Evolutionary conservation across 2,888 invertebrate genomes (phyloP).

Genomic region (Heliconius aoede): DNA sequence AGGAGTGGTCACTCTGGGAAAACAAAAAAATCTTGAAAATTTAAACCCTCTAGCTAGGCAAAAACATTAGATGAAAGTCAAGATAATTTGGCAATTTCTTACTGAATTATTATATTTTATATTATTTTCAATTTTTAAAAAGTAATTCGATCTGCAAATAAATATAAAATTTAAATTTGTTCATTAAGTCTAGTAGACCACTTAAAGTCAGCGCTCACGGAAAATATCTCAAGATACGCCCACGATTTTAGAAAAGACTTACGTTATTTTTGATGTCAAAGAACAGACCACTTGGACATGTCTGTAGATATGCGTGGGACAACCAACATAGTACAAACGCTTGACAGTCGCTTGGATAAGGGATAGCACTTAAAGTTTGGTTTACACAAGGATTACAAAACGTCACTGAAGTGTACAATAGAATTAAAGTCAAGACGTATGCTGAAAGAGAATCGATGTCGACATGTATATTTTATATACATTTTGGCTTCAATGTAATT

Average conservation of each 20-base stretch:
- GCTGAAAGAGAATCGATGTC: constrained; percentile 36
- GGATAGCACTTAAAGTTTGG: constrained; percentile 40
- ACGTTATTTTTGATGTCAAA: constrained; percentile 49
- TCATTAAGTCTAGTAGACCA: too few species aligned
- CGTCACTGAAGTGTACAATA: constrained; percentile 38
- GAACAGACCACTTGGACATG: constrained; percentile 45
- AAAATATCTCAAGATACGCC: too few species aligned
- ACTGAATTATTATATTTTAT: too few species aligned
- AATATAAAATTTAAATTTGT: too few species aligned
- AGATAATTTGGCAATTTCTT: too few species aligned
- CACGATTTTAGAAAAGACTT: constrained; percentile 30
- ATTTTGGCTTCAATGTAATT: too few species aligned
- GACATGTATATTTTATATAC: background rate
- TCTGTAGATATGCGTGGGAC: constrained; percentile 35
- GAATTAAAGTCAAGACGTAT: constrained; percentile 38
- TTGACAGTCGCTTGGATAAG: constrained; percentile 44
- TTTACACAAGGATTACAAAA: constrained; percentile 45
- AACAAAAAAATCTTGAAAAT: background rate
- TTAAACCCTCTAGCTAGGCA: background rate
- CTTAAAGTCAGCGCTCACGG: too few species aligned
- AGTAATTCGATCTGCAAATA: too few species aligned
- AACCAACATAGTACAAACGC: constrained; percentile 49
- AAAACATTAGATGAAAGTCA: too few species aligned
- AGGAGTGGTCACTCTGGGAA: too few species aligned
- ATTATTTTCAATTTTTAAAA: too few species aligned